Base-by-base conservation (phyloP, 2,113 vertebrate species). In the Misgurnus anguillicaudatus region DNA sequence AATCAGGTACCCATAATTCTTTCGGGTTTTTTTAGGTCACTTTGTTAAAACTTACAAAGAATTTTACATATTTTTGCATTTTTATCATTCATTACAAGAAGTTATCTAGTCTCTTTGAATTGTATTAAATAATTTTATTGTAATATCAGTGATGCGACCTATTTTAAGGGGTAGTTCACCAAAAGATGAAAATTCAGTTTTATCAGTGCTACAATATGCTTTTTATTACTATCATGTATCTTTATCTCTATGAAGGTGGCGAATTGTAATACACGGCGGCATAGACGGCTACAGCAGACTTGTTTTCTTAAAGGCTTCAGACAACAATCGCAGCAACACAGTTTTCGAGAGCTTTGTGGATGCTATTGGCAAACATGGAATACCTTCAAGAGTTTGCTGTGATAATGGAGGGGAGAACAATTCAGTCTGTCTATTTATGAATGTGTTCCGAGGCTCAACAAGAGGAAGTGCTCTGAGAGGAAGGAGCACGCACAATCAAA, bases 341-440 rank as follows among this genome's bases (percentile, higher is more conserved):
- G 24, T 31, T 61, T 61, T 61, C 5, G 10, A 36, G 1, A 62
- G 60, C 31, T 62, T 62, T 62, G 60, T 16, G 36, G 60, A 62
- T 7, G 60, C 60, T 6, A 62, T 16, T 62, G 60, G 31, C 24
- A 11, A 62, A 7, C 14, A 62, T 38, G 60, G 31, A 16, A 31
- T 31, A 31, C 24, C 24, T 31, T 31, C 60, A 14, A 62, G 60
- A 62, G 60, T 62, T 13, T 10, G 13, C 60, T 62, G 60, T 16
- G 60, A 62, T 62, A 6, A 36, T 62, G 60, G 60, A 62, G 31
- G 60, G 24, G 24, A 62, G 60, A 38, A 62, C 14, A 62, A 62
- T 13, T 10, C 24, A 14, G 31, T 62, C 13, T 62, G 60, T 13
- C 60, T 62, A 1, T 62, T 62, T 6, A 62, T 38, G 60, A 62